A percentile compares a stretch with the other conserved stretches of the same genome.
These are phyloP conservation scores for Ophioderma brevispina DNA, from an alignment of 35 echinoderm and acorn worm species.

Conservation along the genomic window DNA sequence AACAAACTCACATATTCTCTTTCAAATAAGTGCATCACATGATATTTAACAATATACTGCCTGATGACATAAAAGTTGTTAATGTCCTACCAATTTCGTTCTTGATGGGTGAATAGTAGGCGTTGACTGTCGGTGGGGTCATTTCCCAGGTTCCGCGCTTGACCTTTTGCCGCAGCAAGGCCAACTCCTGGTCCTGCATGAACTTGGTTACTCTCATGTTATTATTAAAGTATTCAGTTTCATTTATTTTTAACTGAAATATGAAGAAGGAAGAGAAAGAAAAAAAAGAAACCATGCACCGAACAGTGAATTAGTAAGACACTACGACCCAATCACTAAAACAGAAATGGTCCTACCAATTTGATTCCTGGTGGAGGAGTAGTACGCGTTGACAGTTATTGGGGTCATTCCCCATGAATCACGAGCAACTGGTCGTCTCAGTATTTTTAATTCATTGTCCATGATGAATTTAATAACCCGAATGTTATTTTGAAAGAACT, in stretches of 20 bases:
- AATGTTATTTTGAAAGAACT: conserved; percentile 83
- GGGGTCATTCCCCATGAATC: conserved; percentile 86
- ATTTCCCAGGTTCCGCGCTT: conserved; percentile 83
- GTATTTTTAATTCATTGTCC: conserved; percentile 36
- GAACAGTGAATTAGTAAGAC: neutral
- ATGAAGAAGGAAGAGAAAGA: neutral
- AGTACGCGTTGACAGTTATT: conserved; percentile 87
- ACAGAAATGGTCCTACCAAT: conserved; percentile 78
- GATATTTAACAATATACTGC: neutral
- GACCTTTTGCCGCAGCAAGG: conserved; percentile 45
- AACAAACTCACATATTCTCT: neutral
- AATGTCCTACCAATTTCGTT: conserved; percentile 94
- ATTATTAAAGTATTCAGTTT: conserved; percentile 79
- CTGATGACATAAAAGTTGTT: neutral
- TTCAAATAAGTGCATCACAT: neutral
- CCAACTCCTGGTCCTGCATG: conserved; percentile 33
- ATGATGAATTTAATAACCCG: conserved; percentile 56
- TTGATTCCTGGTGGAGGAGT: conserved; percentile 79
- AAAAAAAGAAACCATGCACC: conserved; percentile 9
- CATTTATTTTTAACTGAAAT: conserved; percentile 73
- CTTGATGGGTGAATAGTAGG: conserved; percentile 81
- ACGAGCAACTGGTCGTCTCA: conserved; percentile 52
- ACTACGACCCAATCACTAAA: too few relatives aligned
- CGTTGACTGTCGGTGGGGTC: conserved; percentile 84
- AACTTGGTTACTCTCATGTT: conserved; percentile 69